These are phyloP conservation scores for Dinocampus coccinellae DNA, from an alignment of 2,888 invertebrate species.

Conservation along the genomic window DNA sequence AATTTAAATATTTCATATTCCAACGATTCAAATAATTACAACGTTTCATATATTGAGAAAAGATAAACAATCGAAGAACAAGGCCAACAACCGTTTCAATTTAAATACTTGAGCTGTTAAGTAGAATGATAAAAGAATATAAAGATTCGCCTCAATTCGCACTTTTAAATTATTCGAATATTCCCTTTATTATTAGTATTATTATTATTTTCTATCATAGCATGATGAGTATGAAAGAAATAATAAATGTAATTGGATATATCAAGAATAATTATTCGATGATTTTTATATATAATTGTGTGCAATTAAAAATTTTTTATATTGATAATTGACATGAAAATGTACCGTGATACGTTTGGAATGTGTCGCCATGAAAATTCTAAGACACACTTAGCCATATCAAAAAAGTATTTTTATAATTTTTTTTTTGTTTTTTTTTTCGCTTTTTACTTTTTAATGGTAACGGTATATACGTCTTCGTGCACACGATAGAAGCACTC, in stretches of 20 bases:
- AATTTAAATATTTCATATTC: too few species aligned
- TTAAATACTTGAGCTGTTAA: too few species aligned
- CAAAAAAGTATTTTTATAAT: not conserved
- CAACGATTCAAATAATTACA: too few species aligned
- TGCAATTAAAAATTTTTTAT: slow-evolving; percentile 7
- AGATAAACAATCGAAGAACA: too few species aligned
- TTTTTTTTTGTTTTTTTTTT: not conserved
- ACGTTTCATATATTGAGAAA: too few species aligned
- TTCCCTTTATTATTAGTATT: too few species aligned
- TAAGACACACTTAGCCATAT: slow-evolving; percentile 37
- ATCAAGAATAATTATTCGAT: not conserved
- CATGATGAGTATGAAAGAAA: not conserved
- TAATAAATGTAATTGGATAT: not conserved
- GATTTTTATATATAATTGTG: slow-evolving; percentile 2
- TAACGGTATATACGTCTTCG: slow-evolving; percentile 19
- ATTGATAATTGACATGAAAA: not conserved
- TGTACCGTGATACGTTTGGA: not conserved
- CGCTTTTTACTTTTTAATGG: not conserved
- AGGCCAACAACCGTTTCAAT: too few species aligned
- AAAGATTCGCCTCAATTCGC: not conserved
- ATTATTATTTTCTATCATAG: not conserved
- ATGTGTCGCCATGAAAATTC: slow-evolving; percentile 16
- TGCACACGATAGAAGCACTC: slow-evolving; percentile 24
- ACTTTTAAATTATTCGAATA: not conserved
- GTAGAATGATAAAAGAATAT: slow-evolving; percentile 25